phyloP scores from a whole-genome alignment of 2,797 vertebrate genomes.

The Oryzias sinensis region DNA sequence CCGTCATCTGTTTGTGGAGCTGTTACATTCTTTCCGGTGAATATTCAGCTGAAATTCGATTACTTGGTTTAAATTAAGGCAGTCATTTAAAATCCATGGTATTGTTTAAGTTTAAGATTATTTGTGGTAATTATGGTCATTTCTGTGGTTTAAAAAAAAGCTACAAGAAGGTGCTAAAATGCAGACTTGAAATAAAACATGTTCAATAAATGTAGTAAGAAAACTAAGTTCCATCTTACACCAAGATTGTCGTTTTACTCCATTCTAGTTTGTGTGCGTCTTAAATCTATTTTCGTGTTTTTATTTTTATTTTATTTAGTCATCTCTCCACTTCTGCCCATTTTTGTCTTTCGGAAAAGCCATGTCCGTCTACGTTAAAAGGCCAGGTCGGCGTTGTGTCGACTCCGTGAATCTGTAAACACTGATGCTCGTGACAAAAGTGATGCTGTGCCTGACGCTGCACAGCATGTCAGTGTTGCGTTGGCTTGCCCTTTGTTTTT shows the following conservation, averaged over 20 bases:
- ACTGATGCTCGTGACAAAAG: conserved; percentile 49
- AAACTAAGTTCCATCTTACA: background rate
- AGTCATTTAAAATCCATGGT: too few species aligned
- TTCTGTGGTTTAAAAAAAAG: too few species aligned
- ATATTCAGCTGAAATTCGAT: too few species aligned
- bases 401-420: conserved; percentile 42
- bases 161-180: too few species aligned
- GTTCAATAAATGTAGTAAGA: too few species aligned
- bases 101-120: too few species aligned
- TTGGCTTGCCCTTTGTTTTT: conserved; percentile 58
- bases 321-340: conserved; percentile 18
- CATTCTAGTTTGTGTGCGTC: too few species aligned
- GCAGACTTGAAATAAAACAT: too few species aligned
- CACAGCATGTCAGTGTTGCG: conserved; percentile 47
- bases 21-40: too few species aligned
- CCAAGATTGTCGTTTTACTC: background rate
- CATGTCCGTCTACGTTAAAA: conserved; percentile 44
- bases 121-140: too few species aligned
- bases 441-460: conserved; percentile 43
- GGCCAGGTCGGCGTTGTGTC: conserved; percentile 36
- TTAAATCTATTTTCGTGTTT: conserved; percentile 10
- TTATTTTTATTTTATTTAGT: background rate
- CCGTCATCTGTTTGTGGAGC: conserved; percentile 3
- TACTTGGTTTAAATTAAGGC: too few species aligned
- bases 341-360: conserved; percentile 31